Conservation (phyloP, 2,113 vertebrate genomes). For the Ardeotis arabs region DNA sequence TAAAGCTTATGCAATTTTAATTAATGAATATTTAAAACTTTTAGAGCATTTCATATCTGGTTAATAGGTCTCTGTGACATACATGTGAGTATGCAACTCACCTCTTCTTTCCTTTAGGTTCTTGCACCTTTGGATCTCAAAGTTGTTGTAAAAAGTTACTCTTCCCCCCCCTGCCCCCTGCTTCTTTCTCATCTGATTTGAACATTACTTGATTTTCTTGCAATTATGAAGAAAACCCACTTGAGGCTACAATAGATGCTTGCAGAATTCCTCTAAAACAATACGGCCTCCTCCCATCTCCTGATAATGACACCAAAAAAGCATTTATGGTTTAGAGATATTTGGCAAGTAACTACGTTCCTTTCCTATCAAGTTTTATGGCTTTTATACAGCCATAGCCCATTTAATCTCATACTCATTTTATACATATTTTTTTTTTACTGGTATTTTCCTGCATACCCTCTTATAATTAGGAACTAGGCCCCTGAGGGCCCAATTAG, state of each 20-base stretch:
- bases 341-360: constrained; percentile 66
- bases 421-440: constrained; percentile 65
- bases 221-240: constrained; percentile 25
- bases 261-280: constrained; percentile 39
- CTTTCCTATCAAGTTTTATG: constrained; percentile 76
- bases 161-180: not conserved
- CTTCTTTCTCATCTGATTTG: not conserved
- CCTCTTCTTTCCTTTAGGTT: not conserved
- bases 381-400: constrained; percentile 70
- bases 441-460: constrained; percentile 69
- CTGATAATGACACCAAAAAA: constrained; percentile 57
- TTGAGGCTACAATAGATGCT: constrained; percentile 10
- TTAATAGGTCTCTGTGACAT: not conserved
- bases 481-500: constrained; percentile 81
- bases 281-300: constrained; percentile 34
- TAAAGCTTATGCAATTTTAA: constrained; percentile 60
- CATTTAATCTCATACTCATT: constrained; percentile 77
- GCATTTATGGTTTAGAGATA: constrained; percentile 43
- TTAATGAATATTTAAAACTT: constrained; percentile 56
- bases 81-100: not conserved
- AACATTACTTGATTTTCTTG: constrained; percentile 1
- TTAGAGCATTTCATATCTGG: constrained; percentile 26
- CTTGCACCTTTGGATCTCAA: not conserved
- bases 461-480: constrained; percentile 76
- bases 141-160: not conserved